These are phyloP conservation scores for Drosophila nannoptera DNA, from an alignment of 1,140 invertebrate species.

Conservation along the genomic window DNA sequence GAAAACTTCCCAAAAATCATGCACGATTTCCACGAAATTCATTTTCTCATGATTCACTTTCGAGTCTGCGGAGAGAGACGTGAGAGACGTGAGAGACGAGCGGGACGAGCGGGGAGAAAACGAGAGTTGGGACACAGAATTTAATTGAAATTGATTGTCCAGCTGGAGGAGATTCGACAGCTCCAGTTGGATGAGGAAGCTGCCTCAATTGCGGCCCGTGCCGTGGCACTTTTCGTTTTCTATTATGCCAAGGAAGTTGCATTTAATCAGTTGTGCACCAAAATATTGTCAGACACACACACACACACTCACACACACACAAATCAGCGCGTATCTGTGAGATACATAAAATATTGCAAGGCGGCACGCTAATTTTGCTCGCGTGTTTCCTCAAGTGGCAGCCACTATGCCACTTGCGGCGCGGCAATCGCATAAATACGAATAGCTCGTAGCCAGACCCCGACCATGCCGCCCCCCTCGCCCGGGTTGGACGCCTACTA, in stretches of 20 bases:
- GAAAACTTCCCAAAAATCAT: conserved; percentile 63
- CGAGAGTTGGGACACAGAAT: conserved; percentile 27
- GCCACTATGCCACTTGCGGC: conserved; percentile 72
- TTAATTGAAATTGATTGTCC: conserved; percentile 68
- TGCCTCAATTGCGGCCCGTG: conserved; percentile 45
- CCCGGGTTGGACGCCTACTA: background rate
- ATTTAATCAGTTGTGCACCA: conserved; percentile 55
- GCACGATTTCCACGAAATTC: conserved; percentile 64
- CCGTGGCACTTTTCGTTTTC: conserved; percentile 45
- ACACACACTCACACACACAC: conserved; percentile 18
- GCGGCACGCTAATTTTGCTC: conserved; percentile 76
- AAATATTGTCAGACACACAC: conserved; percentile 26
- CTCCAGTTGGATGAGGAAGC: conserved; percentile 7
- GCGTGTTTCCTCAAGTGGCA: conserved; percentile 77
- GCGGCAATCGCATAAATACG: conserved; percentile 74
- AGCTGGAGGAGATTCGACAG: conserved; percentile 33
- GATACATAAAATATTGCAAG: conserved; percentile 65
- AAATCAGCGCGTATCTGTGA: conserved; percentile 65
- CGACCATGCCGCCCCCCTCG: background rate
- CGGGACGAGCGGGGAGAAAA: conserved; percentile 1
- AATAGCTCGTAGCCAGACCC: conserved; percentile 8
- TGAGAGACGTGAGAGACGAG: no score
- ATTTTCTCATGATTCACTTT: conserved; percentile 71
- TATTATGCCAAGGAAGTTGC: conserved; percentile 64
- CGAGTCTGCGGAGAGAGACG: background rate